Evolutionary conservation across 2,888 invertebrate species (phyloP), one percentile per base, ranked within the genome.

Genomic region (Antheraea yamamai): DNA sequence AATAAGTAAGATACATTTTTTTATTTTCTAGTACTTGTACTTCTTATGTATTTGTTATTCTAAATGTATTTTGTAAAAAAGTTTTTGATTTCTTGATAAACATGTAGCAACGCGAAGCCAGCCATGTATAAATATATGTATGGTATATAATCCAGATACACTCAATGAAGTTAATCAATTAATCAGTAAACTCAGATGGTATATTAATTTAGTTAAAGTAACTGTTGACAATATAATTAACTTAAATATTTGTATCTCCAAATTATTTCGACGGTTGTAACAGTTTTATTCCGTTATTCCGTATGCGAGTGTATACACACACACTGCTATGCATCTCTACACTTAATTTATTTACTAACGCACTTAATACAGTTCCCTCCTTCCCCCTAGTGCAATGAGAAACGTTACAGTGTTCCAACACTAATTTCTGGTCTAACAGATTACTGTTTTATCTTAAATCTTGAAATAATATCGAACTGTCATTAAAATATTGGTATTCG

Each of bases 301-400:
- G 51, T 52, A 7, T 51, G 47, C 26, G 23, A 16, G 52, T 72
- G 52, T 26, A 26, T 51, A 18, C 2, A 30, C 30, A 30, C 30
- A 18, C 23, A n/a, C 26, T 16, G 66, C 66, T 8, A 18, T 30
- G 39, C 7, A 39, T 35, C 68, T 35, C 26, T 72, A 14, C 55
- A n/a, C n/a, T 39, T 39, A 70, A 70, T 70, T 70, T 70, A 70
- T 70, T 70, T 70, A 39, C 70, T 20, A 70, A 70, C 70, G 70
- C 70, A 70, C 70, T 70, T 70, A 70, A 70, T 70, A 39, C 39
- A 70, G 39, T 39, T 73, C 73, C 78, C 75, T 75, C 76, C 73
- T 78, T 78, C 77, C 78, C 77, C 80, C 78, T 76, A 72, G 73
- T 81, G 68, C 64, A 73, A 75, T 66, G 26, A 66, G 64, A 78